phyloP scores from a whole-genome alignment of 2,888 invertebrate species.

The Ditylenchus weischeri region DNA sequence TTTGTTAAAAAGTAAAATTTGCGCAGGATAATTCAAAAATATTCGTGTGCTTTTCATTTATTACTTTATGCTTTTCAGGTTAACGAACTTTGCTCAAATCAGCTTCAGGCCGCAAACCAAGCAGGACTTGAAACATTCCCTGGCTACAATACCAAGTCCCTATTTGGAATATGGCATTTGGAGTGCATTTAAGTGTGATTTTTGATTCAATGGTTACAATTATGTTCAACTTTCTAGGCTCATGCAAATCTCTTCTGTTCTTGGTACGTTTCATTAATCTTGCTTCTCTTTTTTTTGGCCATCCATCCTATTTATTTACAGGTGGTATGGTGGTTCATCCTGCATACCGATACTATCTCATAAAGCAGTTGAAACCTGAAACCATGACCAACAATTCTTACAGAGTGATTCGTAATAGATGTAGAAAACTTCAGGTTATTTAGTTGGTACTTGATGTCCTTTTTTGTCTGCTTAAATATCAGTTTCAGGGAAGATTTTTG shows the following conservation, averaged over 20 bases:
- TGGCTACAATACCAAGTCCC: background rate
- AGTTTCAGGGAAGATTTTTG: conserved; percentile 44
- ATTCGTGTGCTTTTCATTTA: no score
- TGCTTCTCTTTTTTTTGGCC: no score
- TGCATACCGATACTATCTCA: conserved; percentile 46
- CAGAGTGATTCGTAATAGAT: conserved; percentile 50
- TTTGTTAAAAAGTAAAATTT: no score
- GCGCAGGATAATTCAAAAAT: no score
- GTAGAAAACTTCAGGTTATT: conserved; percentile 46
- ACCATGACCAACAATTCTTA: conserved; percentile 49
- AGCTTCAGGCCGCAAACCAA: background rate
- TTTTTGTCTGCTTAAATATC: no score
- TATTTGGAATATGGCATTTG: conserved; percentile 19
- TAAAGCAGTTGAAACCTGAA: conserved; percentile 41
- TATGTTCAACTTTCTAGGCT: no score
- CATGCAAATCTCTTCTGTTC: conserved; percentile 1
- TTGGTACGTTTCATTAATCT: no score
- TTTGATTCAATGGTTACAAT: no score
- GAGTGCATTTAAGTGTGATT: conserved; percentile 1
- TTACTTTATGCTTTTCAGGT: background rate
- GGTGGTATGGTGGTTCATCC: conserved; percentile 53
- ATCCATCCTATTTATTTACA: conserved; percentile 20
- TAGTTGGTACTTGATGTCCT: no score
- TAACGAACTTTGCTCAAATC: background rate
- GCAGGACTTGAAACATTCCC: background rate